Conservation (phyloP, 2,888 invertebrate genomes). For the Rhamphomyia laevipes region DNA sequence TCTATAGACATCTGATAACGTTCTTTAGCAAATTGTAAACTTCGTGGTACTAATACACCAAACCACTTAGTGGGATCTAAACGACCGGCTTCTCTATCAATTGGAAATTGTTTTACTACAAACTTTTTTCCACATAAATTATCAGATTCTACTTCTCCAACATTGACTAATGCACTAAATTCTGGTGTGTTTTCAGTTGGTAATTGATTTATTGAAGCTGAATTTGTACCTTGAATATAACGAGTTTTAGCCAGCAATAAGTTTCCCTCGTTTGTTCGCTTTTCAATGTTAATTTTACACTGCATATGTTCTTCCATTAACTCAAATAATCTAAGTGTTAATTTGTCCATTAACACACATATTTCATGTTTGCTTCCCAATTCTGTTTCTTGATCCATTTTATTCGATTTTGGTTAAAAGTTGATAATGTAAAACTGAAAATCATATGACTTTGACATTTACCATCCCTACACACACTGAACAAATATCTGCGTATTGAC, state of each 20-base stretch:
- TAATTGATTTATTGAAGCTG: conserved; percentile 56
- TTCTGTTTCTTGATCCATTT: too few relatives aligned
- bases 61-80: conserved; percentile 74
- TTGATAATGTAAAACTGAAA: too few relatives aligned
- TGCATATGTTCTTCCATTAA: conserved; percentile 62
- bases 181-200: conserved; percentile 46
- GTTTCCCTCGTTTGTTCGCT: conserved; percentile 54
- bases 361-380: conserved; percentile 11
- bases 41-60: conserved; percentile 72
- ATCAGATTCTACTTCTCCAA: conserved; percentile 29
- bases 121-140: conserved; percentile 28
- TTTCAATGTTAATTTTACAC: conserved; percentile 56
- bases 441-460: too few relatives aligned
- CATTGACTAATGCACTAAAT: conserved; percentile 37
- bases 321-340: conserved; percentile 55
- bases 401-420: too few relatives aligned
- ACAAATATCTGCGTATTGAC: too few relatives aligned
- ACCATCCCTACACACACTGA: too few relatives aligned
- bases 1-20: conserved; percentile 60
- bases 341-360: conserved; percentile 49
- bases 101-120: conserved; percentile 28
- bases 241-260: conserved; percentile 64
- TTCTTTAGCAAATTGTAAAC: conserved; percentile 60
- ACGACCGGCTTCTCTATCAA: conserved; percentile 33
- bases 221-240: conserved; percentile 66